Percentiles rank a stretch among this genome's conserved stretches.
Evolutionary conservation across 2,113 vertebrate species (phyloP).

Genomic region (Pontoporia blainvillei): DNA sequence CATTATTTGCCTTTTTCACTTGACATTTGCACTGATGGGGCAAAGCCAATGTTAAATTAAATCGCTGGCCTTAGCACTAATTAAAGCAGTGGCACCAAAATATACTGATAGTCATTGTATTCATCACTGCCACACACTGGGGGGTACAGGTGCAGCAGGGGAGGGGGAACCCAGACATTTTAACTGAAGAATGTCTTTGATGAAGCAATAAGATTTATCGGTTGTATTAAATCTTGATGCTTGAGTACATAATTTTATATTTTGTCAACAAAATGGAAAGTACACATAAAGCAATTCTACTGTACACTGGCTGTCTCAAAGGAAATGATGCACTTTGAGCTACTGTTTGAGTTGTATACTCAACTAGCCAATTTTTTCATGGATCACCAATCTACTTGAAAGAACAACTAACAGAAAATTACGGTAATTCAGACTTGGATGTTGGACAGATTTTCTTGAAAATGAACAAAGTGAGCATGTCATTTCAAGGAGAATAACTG

Average conservation of each 20-base stretch:
- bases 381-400: background rate
- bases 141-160: too few relatives aligned
- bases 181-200: background rate
- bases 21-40: background rate
- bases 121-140: background rate
- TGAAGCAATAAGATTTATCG: background rate
- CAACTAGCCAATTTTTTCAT: background rate
- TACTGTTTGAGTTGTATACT: background rate
- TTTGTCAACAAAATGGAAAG: background rate
- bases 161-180: background rate
- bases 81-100: background rate
- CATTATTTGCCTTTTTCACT: background rate
- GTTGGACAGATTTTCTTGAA: background rate
- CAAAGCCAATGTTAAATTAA: background rate
- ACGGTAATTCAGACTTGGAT: background rate
- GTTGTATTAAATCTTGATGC: background rate
- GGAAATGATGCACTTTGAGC: background rate
- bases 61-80: background rate
- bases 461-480: background rate
- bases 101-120: background rate
- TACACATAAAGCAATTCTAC: constrained; percentile 10
- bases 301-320: background rate
- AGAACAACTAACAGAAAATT: constrained; percentile 10
- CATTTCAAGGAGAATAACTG: constrained; percentile 20
- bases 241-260: background rate